A percentile compares a stretch with the other conserved stretches of the same genome.
Conservation (phyloP, 2,113 vertebrate genomes). For the Hepsetus odoe region DNA sequence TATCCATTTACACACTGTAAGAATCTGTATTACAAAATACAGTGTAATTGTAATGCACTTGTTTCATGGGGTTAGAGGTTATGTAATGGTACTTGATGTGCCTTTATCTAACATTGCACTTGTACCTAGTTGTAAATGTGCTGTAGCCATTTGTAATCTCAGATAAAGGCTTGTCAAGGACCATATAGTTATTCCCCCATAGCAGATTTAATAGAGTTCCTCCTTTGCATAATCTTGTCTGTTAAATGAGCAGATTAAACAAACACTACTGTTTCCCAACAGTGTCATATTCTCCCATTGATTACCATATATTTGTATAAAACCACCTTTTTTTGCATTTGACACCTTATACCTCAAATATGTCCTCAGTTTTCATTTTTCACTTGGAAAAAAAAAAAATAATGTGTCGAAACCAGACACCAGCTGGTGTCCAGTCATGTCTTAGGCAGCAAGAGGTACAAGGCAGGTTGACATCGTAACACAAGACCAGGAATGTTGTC, state of each 20-base stretch:
- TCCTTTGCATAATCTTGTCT: constrained; percentile 75
- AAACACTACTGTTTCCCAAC: constrained; percentile 40
- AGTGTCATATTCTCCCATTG: background rate
- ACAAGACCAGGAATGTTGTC: constrained; percentile 65
- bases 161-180: constrained; percentile 58
- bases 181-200: constrained; percentile 62
- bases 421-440: constrained; percentile 57
- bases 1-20: constrained; percentile 73
- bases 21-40: constrained; percentile 74
- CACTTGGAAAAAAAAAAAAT: background rate
- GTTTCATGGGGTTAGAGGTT: constrained; percentile 69
- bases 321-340: constrained; percentile 35
- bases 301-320: background rate
- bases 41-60: constrained; percentile 80
- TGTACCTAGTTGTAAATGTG: constrained; percentile 38
- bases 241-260: constrained; percentile 64
- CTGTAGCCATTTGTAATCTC: constrained; percentile 39
- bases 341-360: constrained; percentile 2
- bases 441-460: constrained; percentile 70
- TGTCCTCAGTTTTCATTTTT: background rate
- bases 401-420: constrained; percentile 32
- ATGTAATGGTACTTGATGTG: constrained; percentile 66
- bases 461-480: constrained; percentile 69
- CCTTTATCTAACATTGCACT: constrained; percentile 48
- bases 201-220: constrained; percentile 58